Evolutionary conservation across 2,888 invertebrate genomes (phyloP), one percentile per base, ranked within the genome.

Genomic region (Mesorhabditis sp.): DNA sequence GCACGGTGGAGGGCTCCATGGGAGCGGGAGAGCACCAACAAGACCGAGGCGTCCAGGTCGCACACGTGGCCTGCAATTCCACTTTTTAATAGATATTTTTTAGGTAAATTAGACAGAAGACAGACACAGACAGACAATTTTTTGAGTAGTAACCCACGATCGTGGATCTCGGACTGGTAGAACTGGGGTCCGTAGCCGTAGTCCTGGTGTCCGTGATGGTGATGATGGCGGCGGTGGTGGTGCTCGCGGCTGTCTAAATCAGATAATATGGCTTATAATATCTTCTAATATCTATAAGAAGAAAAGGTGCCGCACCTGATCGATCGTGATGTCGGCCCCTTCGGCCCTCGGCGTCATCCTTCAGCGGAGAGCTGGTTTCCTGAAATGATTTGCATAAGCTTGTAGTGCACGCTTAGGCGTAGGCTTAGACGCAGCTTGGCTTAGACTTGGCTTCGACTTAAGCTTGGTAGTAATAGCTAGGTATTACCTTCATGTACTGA

Each of bases 21-120:
- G 6, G 70, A 63, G 62, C 69, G 67, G 72, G 76, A 75, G 67
- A 73, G 72, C 69, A 80, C 78, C 50, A 80, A 75, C n/a, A 80
- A 77, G 0, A 80, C 77, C 7, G 76, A 76, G 28, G 79, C 79
- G 67, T 80, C 78, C 41, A 80, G 73, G 67, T 80, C 79, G 71
- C 79, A 80, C 13, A 79, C 77, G 76, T 73, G 76, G 63, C 76
- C 79, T 79, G 69, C 43, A 71, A 72, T 28, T 2, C 28, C 1
- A 28, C 2, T 28, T 1, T 28, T 28, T 28, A 28, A 28, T 28
- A 28, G 28, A 28, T 28, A 28, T 1, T 28, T 1, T 28, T 28
- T 28, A 28, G 28, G 28, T 28, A 1, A 28, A 28, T 28, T 28
- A 28, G 28, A 28, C 28, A 28, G 28, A 1, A n/a, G n/a, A n/a